Base-by-base conservation (phyloP, 1,140 invertebrate species). In the Micrasema minimum region DNA sequence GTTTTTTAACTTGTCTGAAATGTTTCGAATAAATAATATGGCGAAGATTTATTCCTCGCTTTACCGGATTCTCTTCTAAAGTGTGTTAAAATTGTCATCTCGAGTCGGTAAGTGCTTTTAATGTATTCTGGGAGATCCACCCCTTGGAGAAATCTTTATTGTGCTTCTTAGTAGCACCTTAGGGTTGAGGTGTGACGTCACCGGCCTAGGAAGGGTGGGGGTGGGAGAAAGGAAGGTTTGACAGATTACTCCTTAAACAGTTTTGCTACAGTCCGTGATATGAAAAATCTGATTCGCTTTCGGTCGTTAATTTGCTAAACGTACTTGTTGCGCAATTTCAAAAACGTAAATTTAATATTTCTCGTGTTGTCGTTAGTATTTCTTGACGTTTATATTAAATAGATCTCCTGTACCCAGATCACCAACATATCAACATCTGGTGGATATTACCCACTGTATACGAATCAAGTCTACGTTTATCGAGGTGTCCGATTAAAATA, bases 301-400 rank as follows among this genome's bases (percentile, higher is more conserved):
- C 26, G n/a, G 51, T 16, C 51, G 1, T 35, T 26, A n/a, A 18
- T 55, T 31, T 31, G 26, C 2, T 4, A 31, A 31, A 7, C 7
- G 50, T 46, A 73, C 69, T 73, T 66, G 51, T 51, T 12, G 50
- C 41, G 59, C 66, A 48, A 64, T 73, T 73, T 73, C 51, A 73
- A 26, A 59, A 20, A 18, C 50, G 22, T 7, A n/a, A n/a, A n/a
- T n/a, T n/a, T n/a, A n/a, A n/a, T n/a, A n/a, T n/a, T n/a, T n/a
- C n/a, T n/a, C n/a, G n/a, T n/a, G n/a, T n/a, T n/a, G n/a, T n/a
- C n/a, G n/a, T n/a, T n/a, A n/a, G n/a, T n/a, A n/a, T n/a, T n/a
- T n/a, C n/a, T n/a, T n/a, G n/a, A n/a, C n/a, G n/a, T n/a, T n/a
- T n/a, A n/a, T n/a, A n/a, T n/a, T n/a, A n/a, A n/a, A n/a, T n/a